Percentiles rank a stretch among this genome's conserved stretches.
Evolutionary conservation across 2,888 invertebrate species (phyloP).

Genomic region (Perdita meconis): DNA sequence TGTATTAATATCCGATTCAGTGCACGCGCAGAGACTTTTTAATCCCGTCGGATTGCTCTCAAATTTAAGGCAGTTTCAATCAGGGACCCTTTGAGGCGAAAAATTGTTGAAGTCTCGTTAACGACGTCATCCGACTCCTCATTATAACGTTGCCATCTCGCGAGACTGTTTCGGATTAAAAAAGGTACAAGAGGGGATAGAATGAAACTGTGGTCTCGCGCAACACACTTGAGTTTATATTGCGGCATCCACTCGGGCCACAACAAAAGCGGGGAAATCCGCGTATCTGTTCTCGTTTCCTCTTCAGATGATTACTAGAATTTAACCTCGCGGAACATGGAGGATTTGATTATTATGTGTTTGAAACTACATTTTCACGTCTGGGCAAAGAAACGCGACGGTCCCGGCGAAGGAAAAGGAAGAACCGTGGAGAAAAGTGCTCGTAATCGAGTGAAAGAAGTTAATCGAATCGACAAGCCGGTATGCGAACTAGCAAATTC

Average conservation of each 20-base stretch:
- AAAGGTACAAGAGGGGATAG: background rate
- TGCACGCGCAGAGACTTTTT: too few species aligned
- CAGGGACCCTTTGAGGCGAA: background rate
- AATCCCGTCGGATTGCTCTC: too few species aligned
- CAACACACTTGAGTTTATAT: background rate
- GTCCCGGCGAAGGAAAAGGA: too few species aligned
- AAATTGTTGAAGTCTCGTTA: background rate
- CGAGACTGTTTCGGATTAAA: background rate
- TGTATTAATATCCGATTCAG: too few species aligned
- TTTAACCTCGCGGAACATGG: background rate
- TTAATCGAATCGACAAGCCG: constrained; percentile 37
- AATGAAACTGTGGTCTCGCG: background rate
- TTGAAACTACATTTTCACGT: background rate
- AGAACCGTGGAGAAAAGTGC: background rate
- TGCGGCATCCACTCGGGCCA: background rate
- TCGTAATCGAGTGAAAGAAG: constrained; percentile 55
- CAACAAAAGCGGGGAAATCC: background rate
- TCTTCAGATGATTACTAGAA: background rate
- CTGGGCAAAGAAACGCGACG: too few species aligned
- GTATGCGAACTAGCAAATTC: constrained; percentile 34
- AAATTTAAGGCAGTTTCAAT: background rate
- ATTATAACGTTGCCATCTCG: background rate
- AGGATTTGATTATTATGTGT: background rate
- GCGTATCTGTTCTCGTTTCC: background rate
- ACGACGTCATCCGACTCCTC: constrained; percentile 3